Conservation (phyloP, 1,140 invertebrate genomes). For the Chironomus tepperi region DNA sequence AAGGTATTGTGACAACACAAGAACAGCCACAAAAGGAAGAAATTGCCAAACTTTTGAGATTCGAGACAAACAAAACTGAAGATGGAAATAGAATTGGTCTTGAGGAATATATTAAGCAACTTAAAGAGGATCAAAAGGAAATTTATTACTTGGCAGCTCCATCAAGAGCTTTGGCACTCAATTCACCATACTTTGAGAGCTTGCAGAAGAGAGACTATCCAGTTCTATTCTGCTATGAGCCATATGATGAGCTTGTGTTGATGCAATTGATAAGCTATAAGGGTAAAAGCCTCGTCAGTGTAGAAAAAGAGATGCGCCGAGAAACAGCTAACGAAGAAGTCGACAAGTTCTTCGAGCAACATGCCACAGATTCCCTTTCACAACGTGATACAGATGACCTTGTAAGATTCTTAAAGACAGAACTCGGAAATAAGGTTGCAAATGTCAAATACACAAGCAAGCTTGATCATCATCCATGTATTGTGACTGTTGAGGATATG, state of each 20-base stretch:
- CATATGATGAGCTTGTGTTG: constrained; percentile 90
- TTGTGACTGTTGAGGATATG: constrained; percentile 93
- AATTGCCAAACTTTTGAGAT: constrained; percentile 81
- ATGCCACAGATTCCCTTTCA: not conserved
- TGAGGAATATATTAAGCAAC: constrained; percentile 72
- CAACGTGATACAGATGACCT: constrained; percentile 43
- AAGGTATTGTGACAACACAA: constrained; percentile 80
- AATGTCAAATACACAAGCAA: constrained; percentile 73
- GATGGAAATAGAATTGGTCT: constrained; percentile 71
- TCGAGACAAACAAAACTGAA: constrained; percentile 77
- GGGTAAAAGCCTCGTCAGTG: constrained; percentile 69
- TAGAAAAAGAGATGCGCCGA: constrained; percentile 88
- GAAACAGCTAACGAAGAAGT: constrained; percentile 50
- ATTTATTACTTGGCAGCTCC: constrained; percentile 93
- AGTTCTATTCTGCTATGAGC: constrained; percentile 92
- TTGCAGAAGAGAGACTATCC: constrained; percentile 79
- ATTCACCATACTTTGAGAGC: constrained; percentile 91
- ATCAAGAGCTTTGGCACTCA: constrained; percentile 81
- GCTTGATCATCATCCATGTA: constrained; percentile 83
- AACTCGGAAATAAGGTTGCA: constrained; percentile 53
- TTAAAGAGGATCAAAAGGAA: constrained; percentile 69
- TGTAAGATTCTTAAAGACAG: not conserved
- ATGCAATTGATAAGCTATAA: constrained; percentile 58
- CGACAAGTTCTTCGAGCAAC: not conserved
- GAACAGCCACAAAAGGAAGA: constrained; percentile 83